Conservation (phyloP, 2,888 invertebrate genomes). For the Noctua pronuba region DNA sequence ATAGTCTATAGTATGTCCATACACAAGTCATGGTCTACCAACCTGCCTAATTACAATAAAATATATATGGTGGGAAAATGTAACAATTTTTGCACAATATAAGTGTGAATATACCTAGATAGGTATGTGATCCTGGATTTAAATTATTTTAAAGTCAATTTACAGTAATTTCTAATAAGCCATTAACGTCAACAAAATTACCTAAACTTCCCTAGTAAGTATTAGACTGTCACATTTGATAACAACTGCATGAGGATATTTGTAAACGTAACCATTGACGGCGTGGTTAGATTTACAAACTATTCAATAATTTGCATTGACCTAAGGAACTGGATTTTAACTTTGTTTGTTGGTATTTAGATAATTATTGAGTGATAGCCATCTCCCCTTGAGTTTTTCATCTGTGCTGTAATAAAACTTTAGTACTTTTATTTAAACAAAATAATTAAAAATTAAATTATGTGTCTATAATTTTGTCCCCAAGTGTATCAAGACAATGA, state of each 20-base stretch:
- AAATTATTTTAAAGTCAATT: background rate
- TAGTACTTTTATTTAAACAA: background rate
- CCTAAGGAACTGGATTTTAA: slow-evolving; percentile 7
- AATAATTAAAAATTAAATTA: background rate
- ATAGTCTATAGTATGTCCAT: background rate
- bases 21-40: background rate
- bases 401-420: background rate
- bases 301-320: background rate
- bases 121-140: background rate
- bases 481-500: background rate
- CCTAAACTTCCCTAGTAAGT: slow-evolving; percentile 15
- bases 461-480: background rate
- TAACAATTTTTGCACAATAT: background rate
- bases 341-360: background rate
- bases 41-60: background rate
- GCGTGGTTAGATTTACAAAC: slow-evolving; percentile 29
- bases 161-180: slow-evolving; percentile 3
- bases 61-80: background rate
- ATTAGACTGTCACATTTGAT: slow-evolving; percentile 28
- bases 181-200: background rate
- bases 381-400: background rate
- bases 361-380: slow-evolving; percentile 5
- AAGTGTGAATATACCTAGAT: background rate
- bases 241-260: slow-evolving; percentile 16
- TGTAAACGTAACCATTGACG: slow-evolving; percentile 23